Conservation (phyloP, 2,797 vertebrate species). For the Pseudopleuronectes americanus region DNA sequence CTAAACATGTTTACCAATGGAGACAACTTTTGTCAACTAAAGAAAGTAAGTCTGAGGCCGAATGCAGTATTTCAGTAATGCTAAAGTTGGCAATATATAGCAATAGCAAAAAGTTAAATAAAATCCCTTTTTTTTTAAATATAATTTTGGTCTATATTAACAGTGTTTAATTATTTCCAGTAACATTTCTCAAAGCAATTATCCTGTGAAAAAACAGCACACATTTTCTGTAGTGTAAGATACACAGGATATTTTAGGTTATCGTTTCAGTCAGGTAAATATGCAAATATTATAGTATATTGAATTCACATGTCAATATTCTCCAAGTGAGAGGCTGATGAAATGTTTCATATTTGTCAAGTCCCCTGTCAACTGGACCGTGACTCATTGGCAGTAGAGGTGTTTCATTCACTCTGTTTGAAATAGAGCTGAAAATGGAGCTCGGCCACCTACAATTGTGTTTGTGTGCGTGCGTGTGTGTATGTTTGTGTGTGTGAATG, state of each 20-base stretch:
- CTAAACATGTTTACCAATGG: too few species aligned
- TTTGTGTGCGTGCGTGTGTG: too few species aligned
- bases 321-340: not conserved
- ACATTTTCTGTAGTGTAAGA: not conserved
- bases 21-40: too few species aligned
- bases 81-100: too few species aligned
- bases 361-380: not conserved
- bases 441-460: not conserved
- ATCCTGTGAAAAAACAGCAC: not conserved
- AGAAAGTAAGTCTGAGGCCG: too few species aligned
- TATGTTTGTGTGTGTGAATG: too few species aligned
- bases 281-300: not conserved
- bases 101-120: too few species aligned
- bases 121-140: too few species aligned
- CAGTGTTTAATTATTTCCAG: not conserved
- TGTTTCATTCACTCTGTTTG: constrained; percentile 10
- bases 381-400: constrained; percentile 11
- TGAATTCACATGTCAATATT: constrained; percentile 4
- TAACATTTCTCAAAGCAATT: not conserved
- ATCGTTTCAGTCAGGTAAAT: not conserved
- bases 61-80: too few species aligned
- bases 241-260: not conserved
- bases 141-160: not conserved
- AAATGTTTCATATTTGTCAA: not conserved
- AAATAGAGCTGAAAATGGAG: constrained; percentile 7